These are phyloP conservation scores for Falco columbarius DNA, from an alignment of 2,797 vertebrate genomes.

Conservation along the genomic window DNA sequence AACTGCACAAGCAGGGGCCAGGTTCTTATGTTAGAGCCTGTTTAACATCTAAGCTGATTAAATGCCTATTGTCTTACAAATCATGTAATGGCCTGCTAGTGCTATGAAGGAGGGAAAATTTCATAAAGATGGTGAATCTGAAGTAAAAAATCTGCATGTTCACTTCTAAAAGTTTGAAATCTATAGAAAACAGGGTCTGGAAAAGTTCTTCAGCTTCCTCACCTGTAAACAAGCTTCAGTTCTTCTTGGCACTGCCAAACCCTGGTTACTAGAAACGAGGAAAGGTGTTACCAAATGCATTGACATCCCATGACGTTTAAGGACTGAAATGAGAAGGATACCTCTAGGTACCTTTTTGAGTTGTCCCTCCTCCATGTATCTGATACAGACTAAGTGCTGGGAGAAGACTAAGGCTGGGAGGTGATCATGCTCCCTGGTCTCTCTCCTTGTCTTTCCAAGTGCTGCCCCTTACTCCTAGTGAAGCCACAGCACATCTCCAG, in stretches of 20 bases:
- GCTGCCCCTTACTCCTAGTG: background rate
- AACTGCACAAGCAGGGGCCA: background rate
- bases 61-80: slow-evolving; percentile 4
- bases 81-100: background rate
- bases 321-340: background rate
- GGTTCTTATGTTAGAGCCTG: background rate
- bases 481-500: background rate
- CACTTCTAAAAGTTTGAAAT: background rate
- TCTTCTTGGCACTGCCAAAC: background rate
- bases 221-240: background rate
- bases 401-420: background rate
- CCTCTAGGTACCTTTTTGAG: background rate
- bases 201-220: background rate
- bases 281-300: background rate
- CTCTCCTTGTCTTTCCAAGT: background rate
- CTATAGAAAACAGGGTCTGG: background rate
- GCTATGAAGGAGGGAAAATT: background rate
- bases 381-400: background rate
- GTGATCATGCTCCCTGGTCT: background rate
- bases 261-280: background rate
- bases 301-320: background rate
- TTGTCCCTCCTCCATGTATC: background rate
- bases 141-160: background rate
- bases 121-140: background rate
- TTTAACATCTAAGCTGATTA: slow-evolving; percentile 44